Conservation (phyloP, 2,113 vertebrate genomes). For the Pteruthius melanotis region DNA sequence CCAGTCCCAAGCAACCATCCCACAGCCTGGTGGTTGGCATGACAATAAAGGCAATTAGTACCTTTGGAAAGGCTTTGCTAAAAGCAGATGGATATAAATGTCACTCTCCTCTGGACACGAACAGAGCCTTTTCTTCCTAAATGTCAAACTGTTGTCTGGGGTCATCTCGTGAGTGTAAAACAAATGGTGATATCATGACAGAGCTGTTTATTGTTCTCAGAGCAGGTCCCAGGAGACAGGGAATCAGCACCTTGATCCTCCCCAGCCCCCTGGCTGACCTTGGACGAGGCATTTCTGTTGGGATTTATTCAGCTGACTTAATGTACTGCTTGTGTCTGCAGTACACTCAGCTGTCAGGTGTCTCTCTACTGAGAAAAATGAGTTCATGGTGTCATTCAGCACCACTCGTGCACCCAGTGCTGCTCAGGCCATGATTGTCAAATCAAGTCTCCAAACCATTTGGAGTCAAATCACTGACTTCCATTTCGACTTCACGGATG, state of each 20-base stretch:
- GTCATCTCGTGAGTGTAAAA: background rate
- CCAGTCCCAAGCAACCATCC: background rate
- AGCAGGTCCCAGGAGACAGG: background rate
- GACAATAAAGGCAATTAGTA: conserved; percentile 41
- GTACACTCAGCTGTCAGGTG: background rate
- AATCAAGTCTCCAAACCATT: background rate
- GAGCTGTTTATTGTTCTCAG: background rate
- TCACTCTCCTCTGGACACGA: background rate
- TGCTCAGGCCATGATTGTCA: background rate
- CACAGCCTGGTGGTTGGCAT: background rate
- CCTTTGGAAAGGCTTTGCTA: background rate
- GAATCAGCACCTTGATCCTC: conserved; percentile 30
- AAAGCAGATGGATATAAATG: conserved; percentile 27
- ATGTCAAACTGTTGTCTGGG: conserved; percentile 5
- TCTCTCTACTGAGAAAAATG: background rate
- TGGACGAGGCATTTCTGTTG: background rate
- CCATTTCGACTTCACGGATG: background rate
- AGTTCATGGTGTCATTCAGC: background rate
- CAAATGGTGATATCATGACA: background rate
- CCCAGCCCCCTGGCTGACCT: conserved; percentile 9
- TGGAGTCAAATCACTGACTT: background rate
- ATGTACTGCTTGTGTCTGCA: background rate
- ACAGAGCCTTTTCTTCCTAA: conserved; percentile 5
- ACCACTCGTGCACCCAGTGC: background rate
- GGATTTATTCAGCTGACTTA: conserved; percentile 15